A percentile compares a stretch with the other conserved stretches of the same genome.
phyloP scores from a whole-genome alignment of 2,888 invertebrate species.

The Zhengitettix transpicula region DNA sequence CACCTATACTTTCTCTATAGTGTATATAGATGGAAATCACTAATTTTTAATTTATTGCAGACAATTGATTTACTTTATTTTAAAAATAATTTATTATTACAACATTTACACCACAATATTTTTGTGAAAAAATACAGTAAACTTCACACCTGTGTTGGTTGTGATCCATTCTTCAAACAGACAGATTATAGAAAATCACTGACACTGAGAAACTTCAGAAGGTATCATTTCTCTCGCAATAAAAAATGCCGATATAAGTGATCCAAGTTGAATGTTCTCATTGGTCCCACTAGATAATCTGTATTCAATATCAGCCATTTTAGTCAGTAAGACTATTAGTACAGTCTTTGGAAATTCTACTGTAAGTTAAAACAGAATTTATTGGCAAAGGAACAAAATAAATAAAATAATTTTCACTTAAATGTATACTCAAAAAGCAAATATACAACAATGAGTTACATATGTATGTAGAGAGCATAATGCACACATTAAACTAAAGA shows the following conservation, averaged over 20 bases:
- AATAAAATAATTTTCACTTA: background rate
- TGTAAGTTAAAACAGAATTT: constrained; percentile 27
- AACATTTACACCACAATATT: no score
- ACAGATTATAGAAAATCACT: no score
- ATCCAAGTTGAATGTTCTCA: constrained; percentile 79
- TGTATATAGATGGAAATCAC: no score
- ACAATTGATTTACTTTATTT: no score
- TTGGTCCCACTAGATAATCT: constrained; percentile 71
- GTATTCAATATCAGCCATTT: constrained; percentile 81
- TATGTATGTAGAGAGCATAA: no score
- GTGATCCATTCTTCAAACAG: no score
- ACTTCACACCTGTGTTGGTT: no score
- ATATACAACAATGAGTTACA: background rate
- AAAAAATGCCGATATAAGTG: constrained; percentile 79
- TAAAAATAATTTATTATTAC: no score
- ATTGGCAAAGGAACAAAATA: background rate
- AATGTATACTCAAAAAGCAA: background rate
- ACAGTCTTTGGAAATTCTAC: constrained; percentile 76
- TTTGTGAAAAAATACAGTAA: no score
- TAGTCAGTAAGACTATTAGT: constrained; percentile 59
- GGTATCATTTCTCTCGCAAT: constrained; percentile 43
- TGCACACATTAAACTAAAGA: no score
- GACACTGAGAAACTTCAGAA: background rate
- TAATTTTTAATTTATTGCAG: no score
- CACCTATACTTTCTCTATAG: no score